These are phyloP conservation scores for Cistogaster globosa DNA, from an alignment of 2,888 invertebrate genomes.

Conservation along the genomic window DNA sequence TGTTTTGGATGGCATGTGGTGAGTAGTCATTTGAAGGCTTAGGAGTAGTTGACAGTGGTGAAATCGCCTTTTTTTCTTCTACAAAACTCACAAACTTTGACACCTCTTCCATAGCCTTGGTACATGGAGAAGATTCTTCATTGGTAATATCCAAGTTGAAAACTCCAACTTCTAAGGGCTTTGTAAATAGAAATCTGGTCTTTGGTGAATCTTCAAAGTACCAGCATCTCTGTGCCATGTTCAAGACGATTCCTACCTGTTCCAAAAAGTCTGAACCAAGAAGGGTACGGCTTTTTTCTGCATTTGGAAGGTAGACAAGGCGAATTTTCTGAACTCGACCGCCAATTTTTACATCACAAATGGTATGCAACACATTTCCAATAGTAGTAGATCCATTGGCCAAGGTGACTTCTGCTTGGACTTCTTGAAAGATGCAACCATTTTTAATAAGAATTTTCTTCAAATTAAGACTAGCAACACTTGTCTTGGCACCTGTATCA, in stretches of 20 bases:
- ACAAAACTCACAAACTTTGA: too few relatives aligned
- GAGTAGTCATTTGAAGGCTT: too few relatives aligned
- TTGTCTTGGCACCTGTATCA: conserved; percentile 51
- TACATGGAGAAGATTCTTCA: too few relatives aligned
- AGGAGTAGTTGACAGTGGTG: too few relatives aligned
- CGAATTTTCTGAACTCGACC: conserved; percentile 1
- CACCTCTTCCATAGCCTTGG: too few relatives aligned
- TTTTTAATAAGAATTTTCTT: conserved; percentile 37
- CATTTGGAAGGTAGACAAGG: conserved; percentile 22
- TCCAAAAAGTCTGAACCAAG: conserved; percentile 37
- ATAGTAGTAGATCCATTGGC: conserved; percentile 20
- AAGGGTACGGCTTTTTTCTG: conserved; percentile 6
- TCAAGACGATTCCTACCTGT: background rate
- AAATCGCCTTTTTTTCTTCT: too few relatives aligned
- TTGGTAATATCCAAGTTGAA: too few relatives aligned
- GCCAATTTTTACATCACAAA: conserved; percentile 21
- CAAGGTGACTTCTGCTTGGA: conserved; percentile 36
- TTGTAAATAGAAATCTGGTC: too few relatives aligned
- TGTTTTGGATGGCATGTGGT: too few relatives aligned
- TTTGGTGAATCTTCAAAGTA: conserved; percentile 26
- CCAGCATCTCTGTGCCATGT: conserved; percentile 21
- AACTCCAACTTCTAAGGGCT: too few relatives aligned
- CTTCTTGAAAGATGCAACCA: conserved; percentile 56
- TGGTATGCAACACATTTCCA: background rate
- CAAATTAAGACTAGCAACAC: conserved; percentile 24